phyloP scores from a whole-genome alignment of 2,797 vertebrate species.

The Tokudaia muenninki region DNA sequence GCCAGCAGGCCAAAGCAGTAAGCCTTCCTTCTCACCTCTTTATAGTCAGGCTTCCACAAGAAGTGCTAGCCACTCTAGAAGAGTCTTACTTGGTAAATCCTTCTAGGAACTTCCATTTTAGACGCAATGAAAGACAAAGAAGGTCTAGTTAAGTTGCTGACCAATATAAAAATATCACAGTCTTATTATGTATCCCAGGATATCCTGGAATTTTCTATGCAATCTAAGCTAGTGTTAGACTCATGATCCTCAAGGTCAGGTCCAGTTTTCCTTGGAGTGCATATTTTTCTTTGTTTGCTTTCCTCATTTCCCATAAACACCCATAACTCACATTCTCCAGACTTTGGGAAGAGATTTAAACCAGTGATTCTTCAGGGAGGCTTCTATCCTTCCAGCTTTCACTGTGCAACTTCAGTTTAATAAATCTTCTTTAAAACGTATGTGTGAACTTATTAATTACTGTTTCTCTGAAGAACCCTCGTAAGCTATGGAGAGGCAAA shows the following conservation, averaged over 20 bases:
- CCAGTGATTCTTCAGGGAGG: background rate
- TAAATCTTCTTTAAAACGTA: background rate
- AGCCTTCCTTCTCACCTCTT: background rate
- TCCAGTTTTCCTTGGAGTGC: rapidly evolving
- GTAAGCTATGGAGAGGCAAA: background rate
- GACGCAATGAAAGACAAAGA: background rate
- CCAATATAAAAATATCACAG: background rate
- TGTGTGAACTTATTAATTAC: background rate
- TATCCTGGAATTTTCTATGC: background rate
- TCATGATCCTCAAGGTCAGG: background rate
- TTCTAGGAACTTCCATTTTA: background rate
- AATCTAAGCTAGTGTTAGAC: background rate
- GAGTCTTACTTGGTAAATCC: background rate
- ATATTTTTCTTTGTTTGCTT: background rate
- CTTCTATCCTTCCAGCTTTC: background rate
- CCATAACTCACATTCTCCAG: background rate
- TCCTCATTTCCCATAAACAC: too few relatives aligned
- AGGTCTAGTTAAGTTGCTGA: background rate
- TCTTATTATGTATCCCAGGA: background rate
- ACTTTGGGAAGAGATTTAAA: background rate
- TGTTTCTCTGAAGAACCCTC: background rate
- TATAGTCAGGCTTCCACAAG: background rate
- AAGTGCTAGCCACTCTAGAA: background rate
- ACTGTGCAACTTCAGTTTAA: background rate
- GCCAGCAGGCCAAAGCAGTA: background rate